Base-by-base conservation (phyloP, 2,797 vertebrate genomes). In the Sebastes kiyomatsui region DNA sequence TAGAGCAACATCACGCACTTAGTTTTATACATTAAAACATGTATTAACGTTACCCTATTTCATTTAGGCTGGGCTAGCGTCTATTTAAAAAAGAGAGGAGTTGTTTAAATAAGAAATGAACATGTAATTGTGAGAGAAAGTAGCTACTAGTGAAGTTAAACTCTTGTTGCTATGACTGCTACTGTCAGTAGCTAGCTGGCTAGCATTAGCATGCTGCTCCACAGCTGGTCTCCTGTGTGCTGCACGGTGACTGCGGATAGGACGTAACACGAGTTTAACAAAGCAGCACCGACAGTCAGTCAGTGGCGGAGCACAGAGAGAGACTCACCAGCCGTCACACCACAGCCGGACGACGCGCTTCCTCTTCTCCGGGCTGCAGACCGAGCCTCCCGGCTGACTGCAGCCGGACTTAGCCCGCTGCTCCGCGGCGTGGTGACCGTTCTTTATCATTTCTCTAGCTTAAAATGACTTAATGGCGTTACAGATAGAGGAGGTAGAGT, bases 311-410 rank as follows among this genome's bases (percentile, higher is more conserved):
- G 1, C 11, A 59, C 16, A 12, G 12, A 49, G 18, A 52, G 9
- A 25, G 3, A 93, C 95, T 96, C 94, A 98, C 98, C 98, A 99
- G 68, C 98, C 98, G 65, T 98, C 98, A 79, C 97, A 98, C 98
- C 97, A 98, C 83, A 98, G 90, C 67, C 97, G 96, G 23, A 98
- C 92, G 4, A 93, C 67, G 18, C 96, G 92, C 54, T 91, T 95
- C 80, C 95, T 92, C 59, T 96, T 96, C 87, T 94, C 92, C 59
- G 92, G 89, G 60, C 93, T 92, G 56, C 94, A 23, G 46, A 23
- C 10, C 14, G 89, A 55, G 1, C 11, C 70, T 0, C 72, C 87
- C 75, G 90, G 82, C 23, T 78, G 65, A 28, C 49, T 23, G 69
- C 60, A 11, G 1, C 81, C 90, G 60, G 79, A 80, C 70, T 83